These are phyloP conservation scores for Dynastes tityus DNA, from an alignment of 2,888 invertebrate genomes.

Conservation along the genomic window DNA sequence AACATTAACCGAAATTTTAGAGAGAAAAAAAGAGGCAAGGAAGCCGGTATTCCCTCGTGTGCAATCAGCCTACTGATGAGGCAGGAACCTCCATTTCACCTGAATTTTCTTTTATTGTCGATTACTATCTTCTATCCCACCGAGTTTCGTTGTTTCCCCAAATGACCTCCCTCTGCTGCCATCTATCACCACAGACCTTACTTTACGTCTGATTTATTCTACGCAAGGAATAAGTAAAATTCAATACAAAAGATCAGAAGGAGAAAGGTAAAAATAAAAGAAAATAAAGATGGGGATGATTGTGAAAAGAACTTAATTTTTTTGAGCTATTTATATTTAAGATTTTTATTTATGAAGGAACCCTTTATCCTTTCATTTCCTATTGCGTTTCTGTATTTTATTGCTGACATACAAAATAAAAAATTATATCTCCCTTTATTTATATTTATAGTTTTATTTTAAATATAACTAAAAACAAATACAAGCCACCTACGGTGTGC, in stretches of 20 bases:
- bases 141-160: slow-evolving; percentile 38
- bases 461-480: too few relatives aligned
- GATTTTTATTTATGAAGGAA: slow-evolving; percentile 22
- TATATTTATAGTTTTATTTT: too few relatives aligned
- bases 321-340: slow-evolving; percentile 23
- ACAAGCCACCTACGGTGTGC: too few relatives aligned
- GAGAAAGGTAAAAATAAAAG: slow-evolving; percentile 14
- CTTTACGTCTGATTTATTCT: slow-evolving; percentile 31
- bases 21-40: slow-evolving; percentile 6
- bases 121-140: slow-evolving; percentile 42
- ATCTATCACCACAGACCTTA: slow-evolving; percentile 42
- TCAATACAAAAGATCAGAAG: slow-evolving; percentile 8
- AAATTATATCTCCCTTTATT: too few relatives aligned
- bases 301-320: slow-evolving; percentile 16
- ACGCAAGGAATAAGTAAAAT: slow-evolving; percentile 39
- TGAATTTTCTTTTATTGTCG: slow-evolving; percentile 48
- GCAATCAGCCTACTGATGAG: slow-evolving; percentile 41
- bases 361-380: neutral
- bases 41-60: slow-evolving; percentile 37
- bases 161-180: slow-evolving; percentile 29
- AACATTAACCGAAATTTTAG: slow-evolving; percentile 36
- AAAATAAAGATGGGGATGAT: neutral
- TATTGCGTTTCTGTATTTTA: neutral
- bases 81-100: slow-evolving; percentile 43
- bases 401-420: too few relatives aligned